Evolutionary conservation across 2,113 vertebrate genomes (phyloP).

Genomic region (Alethe castanea): DNA sequence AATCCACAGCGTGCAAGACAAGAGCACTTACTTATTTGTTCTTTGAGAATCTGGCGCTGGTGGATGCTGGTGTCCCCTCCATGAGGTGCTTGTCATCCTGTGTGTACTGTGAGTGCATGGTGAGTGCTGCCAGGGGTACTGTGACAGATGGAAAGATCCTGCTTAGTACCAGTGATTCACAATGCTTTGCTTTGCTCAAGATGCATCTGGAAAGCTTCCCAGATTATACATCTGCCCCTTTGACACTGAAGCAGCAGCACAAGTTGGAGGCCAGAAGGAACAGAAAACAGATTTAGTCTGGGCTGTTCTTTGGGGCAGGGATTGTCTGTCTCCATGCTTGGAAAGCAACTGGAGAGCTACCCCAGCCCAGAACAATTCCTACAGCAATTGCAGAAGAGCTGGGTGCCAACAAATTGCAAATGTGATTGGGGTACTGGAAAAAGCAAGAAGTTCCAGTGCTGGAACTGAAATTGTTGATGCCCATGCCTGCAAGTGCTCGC

Average conservation of each 20-base stretch:
- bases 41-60: background rate
- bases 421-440: background rate
- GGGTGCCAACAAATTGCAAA: background rate
- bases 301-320: constrained; percentile 14
- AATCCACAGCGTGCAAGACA: background rate
- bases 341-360: background rate
- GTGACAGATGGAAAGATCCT: constrained; percentile 25
- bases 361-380: background rate
- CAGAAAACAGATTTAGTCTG: constrained; percentile 29
- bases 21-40: background rate
- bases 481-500: background rate
- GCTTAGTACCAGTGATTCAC: constrained; percentile 6
- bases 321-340: constrained; percentile 24
- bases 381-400: background rate
- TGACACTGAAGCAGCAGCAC: constrained; percentile 27
- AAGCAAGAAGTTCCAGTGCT: background rate
- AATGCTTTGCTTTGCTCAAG: constrained; percentile 42
- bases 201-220: constrained; percentile 60
- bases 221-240: constrained; percentile 57
- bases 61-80: background rate
- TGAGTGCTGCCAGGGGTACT: constrained; percentile 11
- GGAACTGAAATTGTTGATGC: background rate
- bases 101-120: background rate
- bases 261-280: constrained; percentile 27
- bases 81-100: background rate